A percentile compares a stretch with the other conserved stretches of the same genome.
Evolutionary conservation across 2,888 invertebrate genomes (phyloP).

Genomic region (Notodonta dromedarius): DNA sequence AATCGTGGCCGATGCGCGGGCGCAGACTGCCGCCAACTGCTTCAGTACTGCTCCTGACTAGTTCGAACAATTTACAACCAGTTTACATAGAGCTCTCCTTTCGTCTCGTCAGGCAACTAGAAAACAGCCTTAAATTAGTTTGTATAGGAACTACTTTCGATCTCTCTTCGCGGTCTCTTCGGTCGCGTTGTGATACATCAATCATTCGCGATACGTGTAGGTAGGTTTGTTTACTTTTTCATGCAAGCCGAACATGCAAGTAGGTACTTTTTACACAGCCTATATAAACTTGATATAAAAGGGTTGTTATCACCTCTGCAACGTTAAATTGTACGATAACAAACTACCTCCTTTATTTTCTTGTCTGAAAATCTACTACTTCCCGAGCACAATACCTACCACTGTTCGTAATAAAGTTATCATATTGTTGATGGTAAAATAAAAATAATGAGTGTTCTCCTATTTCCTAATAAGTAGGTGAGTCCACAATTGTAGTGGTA

Average conservation of each 20-base stretch:
- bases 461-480: too few relatives aligned
- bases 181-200: conserved; percentile 15
- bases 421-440: too few relatives aligned
- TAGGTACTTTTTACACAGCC: background rate
- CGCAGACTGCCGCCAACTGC: conserved; percentile 36
- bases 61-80: conserved; percentile 25
- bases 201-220: conserved; percentile 16
- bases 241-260: background rate
- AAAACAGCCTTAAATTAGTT: background rate
- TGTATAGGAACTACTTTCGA: conserved; percentile 9
- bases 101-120: conserved; percentile 3
- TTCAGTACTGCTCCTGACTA: conserved; percentile 31
- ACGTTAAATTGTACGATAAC: too few relatives aligned
- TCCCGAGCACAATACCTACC: too few relatives aligned
- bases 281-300: background rate
- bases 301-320: background rate
- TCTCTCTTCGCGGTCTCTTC: conserved; percentile 7
- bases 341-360: too few relatives aligned
- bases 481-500: too few relatives aligned
- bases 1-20: conserved; percentile 15
- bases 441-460: too few relatives aligned
- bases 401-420: too few relatives aligned
- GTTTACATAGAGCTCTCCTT: conserved; percentile 17
- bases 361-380: too few relatives aligned
- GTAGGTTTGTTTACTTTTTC: conserved; percentile 16